Evolutionary conservation across 2,888 invertebrate species (phyloP).

Genomic region (Melanostoma scalare): DNA sequence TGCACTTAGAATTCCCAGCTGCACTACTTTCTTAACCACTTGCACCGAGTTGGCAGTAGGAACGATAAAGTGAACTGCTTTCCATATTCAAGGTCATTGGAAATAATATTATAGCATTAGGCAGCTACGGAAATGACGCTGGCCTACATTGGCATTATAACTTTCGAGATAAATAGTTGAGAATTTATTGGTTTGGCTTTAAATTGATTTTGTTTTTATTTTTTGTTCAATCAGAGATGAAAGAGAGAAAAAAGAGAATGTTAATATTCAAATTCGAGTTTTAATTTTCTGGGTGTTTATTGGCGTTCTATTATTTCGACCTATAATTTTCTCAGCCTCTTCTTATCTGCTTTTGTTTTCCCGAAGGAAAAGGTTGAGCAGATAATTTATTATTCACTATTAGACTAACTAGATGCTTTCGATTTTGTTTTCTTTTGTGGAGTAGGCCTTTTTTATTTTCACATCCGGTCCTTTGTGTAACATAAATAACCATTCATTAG

Average conservation of each 20-base stretch:
- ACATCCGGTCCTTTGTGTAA: too few species aligned
- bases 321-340: too few species aligned
- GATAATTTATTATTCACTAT: too few species aligned
- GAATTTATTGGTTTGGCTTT: constrained; percentile 16
- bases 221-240: not conserved
- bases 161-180: constrained; percentile 32
- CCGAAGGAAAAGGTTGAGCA: too few species aligned
- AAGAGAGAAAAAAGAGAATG: not conserved
- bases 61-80: constrained; percentile 34
- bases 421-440: too few species aligned
- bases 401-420: too few species aligned
- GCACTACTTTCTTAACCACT: constrained; percentile 52
- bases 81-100: constrained; percentile 56
- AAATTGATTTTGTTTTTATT: constrained; percentile 1
- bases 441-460: too few species aligned
- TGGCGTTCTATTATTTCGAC: too few species aligned
- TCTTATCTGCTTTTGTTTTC: too few species aligned
- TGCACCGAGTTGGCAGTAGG: constrained; percentile 18
- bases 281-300: too few species aligned
- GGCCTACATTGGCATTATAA: constrained; percentile 2
- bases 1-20: not conserved
- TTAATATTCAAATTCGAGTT: too few species aligned
- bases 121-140: constrained; percentile 25
- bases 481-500: too few species aligned
- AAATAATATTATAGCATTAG: constrained; percentile 16